phyloP scores from a whole-genome alignment of 1,140 invertebrate genomes.

The Schmidtea mediterranea region DNA sequence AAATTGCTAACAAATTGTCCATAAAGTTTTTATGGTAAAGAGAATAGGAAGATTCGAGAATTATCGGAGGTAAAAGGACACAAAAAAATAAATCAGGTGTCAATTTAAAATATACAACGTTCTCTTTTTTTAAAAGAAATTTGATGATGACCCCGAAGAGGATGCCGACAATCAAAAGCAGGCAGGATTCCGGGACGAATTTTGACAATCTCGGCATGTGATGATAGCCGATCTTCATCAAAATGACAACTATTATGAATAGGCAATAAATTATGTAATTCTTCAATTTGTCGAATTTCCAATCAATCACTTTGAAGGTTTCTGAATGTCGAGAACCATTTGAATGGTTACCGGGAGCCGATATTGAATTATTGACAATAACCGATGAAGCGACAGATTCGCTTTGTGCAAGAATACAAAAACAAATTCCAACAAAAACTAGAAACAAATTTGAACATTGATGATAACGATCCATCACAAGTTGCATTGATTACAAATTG shows the following conservation, averaged over 20 bases:
- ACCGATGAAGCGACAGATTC: too few relatives aligned
- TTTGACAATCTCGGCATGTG: not conserved
- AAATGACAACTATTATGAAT: constrained; percentile 3
- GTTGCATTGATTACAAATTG: too few relatives aligned
- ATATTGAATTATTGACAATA: too few relatives aligned
- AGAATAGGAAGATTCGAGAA: constrained; percentile 2
- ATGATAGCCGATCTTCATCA: not conserved
- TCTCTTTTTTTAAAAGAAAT: not conserved
- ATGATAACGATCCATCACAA: too few relatives aligned
- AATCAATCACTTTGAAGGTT: too few relatives aligned
- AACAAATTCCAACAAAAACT: too few relatives aligned
- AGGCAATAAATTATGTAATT: too few relatives aligned
- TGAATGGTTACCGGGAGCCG: too few relatives aligned
- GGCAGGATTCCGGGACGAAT: not conserved
- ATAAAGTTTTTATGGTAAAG: constrained; percentile 2
- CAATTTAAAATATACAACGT: constrained; percentile 9
- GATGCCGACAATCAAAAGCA: constrained; percentile 1
- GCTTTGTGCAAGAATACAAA: too few relatives aligned
- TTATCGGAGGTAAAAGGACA: constrained; percentile 2
- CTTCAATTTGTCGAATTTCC: too few relatives aligned
- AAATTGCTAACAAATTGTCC: constrained; percentile 22
- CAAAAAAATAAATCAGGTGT: not conserved
- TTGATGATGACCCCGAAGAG: not conserved
- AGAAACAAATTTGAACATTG: too few relatives aligned
- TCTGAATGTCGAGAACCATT: too few relatives aligned